phyloP scores from a whole-genome alignment of 2,888 invertebrate species.

The Megaustenia siamemsis region DNA sequence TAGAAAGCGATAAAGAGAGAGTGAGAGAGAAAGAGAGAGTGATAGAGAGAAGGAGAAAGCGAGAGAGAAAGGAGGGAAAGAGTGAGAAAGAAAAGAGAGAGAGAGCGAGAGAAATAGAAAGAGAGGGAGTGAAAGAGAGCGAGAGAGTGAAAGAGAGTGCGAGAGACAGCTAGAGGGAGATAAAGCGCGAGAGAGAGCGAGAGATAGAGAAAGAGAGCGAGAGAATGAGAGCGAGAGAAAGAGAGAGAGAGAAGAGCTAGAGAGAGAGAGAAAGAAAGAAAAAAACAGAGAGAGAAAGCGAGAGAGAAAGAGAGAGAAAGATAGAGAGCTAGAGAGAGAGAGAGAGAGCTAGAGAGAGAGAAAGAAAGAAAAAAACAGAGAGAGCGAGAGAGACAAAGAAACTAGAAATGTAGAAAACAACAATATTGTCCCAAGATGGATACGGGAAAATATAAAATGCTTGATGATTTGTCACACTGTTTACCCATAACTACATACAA shows the following conservation, averaged over 20 bases:
- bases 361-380: background rate
- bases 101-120: constrained; percentile 10
- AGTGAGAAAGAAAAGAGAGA: background rate
- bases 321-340: background rate
- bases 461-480: no score
- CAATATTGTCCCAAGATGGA: no score
- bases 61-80: constrained; percentile 28
- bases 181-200: background rate
- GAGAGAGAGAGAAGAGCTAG: background rate
- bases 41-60: constrained; percentile 27
- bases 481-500: no score
- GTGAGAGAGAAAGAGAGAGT: constrained; percentile 25
- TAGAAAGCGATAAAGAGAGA: background rate
- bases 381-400: background rate
- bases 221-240: background rate
- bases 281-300: constrained; percentile 23
- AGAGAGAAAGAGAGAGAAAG: background rate
- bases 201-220: constrained; percentile 24
- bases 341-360: constrained; percentile 20
- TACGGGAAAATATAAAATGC: no score
- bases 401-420: no score
- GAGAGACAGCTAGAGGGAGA: background rate
- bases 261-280: constrained; percentile 33
- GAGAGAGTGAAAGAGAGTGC: no score
- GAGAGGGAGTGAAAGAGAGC: no score